Percentiles rank a stretch among this genome's conserved stretches.
Conservation (phyloP, 2,113 vertebrate genomes). For the Nannospalax galili region DNA sequence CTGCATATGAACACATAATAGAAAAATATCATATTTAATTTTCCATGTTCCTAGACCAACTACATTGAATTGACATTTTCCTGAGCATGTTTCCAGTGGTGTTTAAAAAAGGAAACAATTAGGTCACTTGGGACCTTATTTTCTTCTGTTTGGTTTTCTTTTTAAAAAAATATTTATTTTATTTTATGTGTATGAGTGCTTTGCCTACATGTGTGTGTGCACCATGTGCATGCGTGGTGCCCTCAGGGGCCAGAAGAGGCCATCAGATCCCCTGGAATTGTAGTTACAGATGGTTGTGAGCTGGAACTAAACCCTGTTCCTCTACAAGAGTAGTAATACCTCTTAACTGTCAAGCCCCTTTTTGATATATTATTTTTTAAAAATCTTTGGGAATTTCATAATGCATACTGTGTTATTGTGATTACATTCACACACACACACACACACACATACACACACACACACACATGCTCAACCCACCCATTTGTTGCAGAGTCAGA, state of each 20-base stretch:
- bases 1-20: background rate
- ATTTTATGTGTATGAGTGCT: no score
- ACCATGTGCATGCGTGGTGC: no score
- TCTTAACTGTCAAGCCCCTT: no score
- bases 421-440: no score
- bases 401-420: background rate
- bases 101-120: background rate
- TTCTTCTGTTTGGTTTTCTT: slow-evolving; percentile 26
- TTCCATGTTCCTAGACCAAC: background rate
- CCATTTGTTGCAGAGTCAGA: background rate
- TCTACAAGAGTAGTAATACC: no score
- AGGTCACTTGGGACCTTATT: background rate
- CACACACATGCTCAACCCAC: background rate
- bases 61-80: background rate
- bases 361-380: no score
- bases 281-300: no score
- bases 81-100: background rate
- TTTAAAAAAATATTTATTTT: background rate
- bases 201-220: no score
- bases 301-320: no score
- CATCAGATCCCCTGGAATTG: no score
- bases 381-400: background rate
- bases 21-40: background rate
- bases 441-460: no score
- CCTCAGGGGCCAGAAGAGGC: no score